A percentile compares a stretch with the other conserved stretches of the same genome.
These are phyloP conservation scores for Mellivora capensis DNA, from an alignment of 2,113 vertebrate genomes.

Conservation along the genomic window DNA sequence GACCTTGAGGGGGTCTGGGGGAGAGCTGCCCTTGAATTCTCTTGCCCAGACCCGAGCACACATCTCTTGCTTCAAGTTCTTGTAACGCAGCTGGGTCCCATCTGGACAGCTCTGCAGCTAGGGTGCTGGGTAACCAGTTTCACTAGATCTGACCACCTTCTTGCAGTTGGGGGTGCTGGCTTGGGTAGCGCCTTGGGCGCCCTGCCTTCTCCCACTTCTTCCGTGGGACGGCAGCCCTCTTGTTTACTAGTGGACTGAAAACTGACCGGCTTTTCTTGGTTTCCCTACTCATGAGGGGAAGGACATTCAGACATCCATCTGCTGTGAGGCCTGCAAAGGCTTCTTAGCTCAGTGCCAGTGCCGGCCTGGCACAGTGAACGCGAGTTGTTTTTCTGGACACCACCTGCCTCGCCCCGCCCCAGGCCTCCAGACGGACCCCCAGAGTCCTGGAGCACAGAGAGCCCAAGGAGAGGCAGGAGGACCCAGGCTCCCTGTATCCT, in stretches of 20 bases:
- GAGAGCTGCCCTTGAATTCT: background rate
- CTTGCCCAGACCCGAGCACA: no score
- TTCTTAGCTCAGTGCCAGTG: rapidly evolving
- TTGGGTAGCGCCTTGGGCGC: no score
- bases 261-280: no score
- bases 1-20: rapidly evolving
- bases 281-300: background rate
- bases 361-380: background rate
- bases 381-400: no score
- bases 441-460: background rate
- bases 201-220: no score
- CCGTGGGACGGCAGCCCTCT: rapidly evolving
- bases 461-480: background rate
- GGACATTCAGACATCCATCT: rapidly evolving
- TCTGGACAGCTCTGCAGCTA: background rate
- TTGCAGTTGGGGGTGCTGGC: no score
- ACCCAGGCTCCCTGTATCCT: background rate
- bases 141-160: background rate
- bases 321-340: rapidly evolving
- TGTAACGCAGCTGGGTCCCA: background rate
- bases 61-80: background rate
- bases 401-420: background rate
- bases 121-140: background rate
- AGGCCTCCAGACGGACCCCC: background rate
- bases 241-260: background rate